Evolutionary conservation across 2,888 invertebrate genomes (phyloP).

Genomic region (Cremastobaeus sp.): DNA sequence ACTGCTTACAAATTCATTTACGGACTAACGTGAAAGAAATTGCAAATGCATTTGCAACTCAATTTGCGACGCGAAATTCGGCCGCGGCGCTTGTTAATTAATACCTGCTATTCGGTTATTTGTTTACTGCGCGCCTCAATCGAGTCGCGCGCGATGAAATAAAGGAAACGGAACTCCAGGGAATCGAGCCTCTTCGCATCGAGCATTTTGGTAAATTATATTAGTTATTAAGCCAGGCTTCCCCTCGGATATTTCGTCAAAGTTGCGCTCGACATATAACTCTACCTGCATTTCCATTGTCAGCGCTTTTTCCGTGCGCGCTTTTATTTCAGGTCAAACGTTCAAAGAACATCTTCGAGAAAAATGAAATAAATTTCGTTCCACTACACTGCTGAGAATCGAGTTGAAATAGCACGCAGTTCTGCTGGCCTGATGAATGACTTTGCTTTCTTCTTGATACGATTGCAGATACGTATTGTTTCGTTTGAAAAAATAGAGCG

Average conservation of each 20-base stretch:
- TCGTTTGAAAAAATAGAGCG: too few relatives aligned
- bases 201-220: conserved; percentile 31
- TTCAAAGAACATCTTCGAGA: conserved; percentile 36
- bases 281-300: conserved; percentile 21
- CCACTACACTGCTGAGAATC: conserved; percentile 17
- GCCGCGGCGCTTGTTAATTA: conserved; percentile 1
- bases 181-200: conserved; percentile 4
- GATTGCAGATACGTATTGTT: conserved; percentile 1
- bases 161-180: not conserved
- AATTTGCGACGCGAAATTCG: conserved; percentile 5
- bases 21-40: conserved; percentile 17
- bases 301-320: conserved; percentile 27
- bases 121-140: too few relatives aligned
- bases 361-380: conserved; percentile 37
- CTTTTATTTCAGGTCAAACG: conserved; percentile 34
- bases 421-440: conserved; percentile 21
- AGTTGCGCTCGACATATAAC: not conserved
- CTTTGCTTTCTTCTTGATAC: conserved; percentile 22
- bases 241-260: conserved; percentile 5
- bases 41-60: conserved; percentile 15
- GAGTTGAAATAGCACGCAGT: conserved; percentile 33
- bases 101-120: conserved; percentile 4
- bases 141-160: not conserved
- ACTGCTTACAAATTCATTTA: conserved; percentile 38
- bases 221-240: conserved; percentile 9